Percentiles rank a stretch among this genome's conserved stretches.
phyloP scores from a whole-genome alignment of 2,888 invertebrate genomes.

The Trypoxylon attenuatum region DNA sequence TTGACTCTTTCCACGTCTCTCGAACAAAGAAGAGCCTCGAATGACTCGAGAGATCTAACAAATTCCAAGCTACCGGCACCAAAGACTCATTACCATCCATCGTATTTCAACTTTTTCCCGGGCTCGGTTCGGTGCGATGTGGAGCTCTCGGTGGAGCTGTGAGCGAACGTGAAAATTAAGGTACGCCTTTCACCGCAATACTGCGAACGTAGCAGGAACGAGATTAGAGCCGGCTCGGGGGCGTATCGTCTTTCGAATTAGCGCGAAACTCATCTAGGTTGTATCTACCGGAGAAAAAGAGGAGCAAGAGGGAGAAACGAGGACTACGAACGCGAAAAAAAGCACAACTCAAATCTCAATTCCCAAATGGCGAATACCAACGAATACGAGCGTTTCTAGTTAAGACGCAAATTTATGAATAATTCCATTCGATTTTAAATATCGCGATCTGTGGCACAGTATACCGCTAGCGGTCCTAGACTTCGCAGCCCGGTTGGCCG shows the following conservation, averaged over 20 bases:
- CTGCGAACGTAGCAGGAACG: constrained; percentile 37
- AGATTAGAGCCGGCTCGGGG: constrained; percentile 37
- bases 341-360: not conserved
- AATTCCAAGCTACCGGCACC: constrained; percentile 11
- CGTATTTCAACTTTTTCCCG: constrained; percentile 26
- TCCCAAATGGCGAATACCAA: not conserved
- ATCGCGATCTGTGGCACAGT: no score
- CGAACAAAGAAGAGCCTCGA: constrained; percentile 23
- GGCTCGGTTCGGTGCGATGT: no score
- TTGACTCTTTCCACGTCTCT: no score
- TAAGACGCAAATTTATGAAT: no score
- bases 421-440: no score
- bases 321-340: not conserved
- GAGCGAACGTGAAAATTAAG: constrained; percentile 41
- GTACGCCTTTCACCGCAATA: constrained; percentile 32
- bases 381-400: no score
- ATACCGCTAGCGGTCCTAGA: no score
- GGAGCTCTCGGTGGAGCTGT: no score
- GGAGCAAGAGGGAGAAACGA: not conserved
- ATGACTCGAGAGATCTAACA: constrained; percentile 13
- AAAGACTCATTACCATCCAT: constrained; percentile 29
- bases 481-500: no score
- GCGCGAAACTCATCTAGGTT: constrained; percentile 26
- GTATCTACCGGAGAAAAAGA: constrained; percentile 1
- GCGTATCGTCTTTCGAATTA: constrained; percentile 39